Evolutionary conservation across 1,140 invertebrate species (phyloP).

Genomic region (Lepidurus packardi): DNA sequence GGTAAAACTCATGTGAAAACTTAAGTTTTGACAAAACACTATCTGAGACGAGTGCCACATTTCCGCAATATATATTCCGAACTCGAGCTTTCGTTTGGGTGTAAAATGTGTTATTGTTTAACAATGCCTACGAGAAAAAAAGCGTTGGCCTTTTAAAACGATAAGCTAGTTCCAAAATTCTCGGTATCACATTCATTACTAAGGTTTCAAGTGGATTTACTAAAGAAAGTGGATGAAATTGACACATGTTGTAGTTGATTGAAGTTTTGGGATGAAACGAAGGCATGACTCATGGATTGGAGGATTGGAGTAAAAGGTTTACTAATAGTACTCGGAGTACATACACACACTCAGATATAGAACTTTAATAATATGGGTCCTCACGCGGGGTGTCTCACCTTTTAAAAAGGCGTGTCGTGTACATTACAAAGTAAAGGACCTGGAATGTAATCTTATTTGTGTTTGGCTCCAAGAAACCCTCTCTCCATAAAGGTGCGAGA

Average conservation of each 20-base stretch:
- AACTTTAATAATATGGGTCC: conserved; percentile 5
- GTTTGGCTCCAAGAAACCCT: conserved; percentile 10
- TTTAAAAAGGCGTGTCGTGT: conserved; percentile 14
- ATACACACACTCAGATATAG: neutral
- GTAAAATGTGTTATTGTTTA: too few relatives aligned
- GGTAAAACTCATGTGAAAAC: too few relatives aligned
- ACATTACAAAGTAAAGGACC: conserved; percentile 10
- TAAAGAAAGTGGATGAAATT: neutral
- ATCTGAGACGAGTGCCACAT: too few relatives aligned
- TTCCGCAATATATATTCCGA: too few relatives aligned
- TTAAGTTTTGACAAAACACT: too few relatives aligned
- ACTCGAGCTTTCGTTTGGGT: too few relatives aligned
- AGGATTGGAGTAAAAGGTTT: neutral
- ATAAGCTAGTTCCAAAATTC: too few relatives aligned
- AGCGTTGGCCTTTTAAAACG: too few relatives aligned
- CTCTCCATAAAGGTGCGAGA: conserved; percentile 17
- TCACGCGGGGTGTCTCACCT: neutral
- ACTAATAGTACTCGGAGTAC: neutral
- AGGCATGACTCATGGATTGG: neutral
- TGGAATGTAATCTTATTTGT: conserved; percentile 22
- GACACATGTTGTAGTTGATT: neutral
- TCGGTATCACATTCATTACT: too few relatives aligned
- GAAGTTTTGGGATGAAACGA: neutral
- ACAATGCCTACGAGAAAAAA: too few relatives aligned
- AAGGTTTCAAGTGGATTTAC: too few relatives aligned